A percentile compares a stretch with the other conserved stretches of the same genome.
These are phyloP conservation scores for Tipula lateralis DNA, from an alignment of 2,888 invertebrate species.

Conservation along the genomic window DNA sequence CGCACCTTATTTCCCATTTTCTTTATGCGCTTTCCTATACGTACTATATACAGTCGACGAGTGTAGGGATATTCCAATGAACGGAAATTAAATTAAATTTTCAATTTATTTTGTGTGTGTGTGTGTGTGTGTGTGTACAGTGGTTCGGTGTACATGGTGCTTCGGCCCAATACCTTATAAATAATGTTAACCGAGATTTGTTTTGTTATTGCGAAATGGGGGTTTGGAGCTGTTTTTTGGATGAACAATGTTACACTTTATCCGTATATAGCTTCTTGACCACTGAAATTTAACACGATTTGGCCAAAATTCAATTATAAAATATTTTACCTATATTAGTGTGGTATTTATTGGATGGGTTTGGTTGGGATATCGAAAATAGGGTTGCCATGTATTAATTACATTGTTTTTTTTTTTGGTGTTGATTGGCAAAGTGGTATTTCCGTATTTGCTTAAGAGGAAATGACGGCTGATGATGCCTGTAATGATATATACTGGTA, in stretches of 20 bases:
- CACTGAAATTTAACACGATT: background rate
- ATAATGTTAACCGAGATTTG: background rate
- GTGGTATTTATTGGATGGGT: background rate
- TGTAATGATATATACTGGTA: too few relatives aligned
- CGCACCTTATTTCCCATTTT: background rate
- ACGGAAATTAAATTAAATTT: slow-evolving; percentile 24
- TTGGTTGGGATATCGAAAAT: background rate
- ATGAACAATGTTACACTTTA: background rate
- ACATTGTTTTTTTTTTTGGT: background rate
- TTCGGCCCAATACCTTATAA: background rate
- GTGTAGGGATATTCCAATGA: background rate
- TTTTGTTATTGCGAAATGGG: background rate
- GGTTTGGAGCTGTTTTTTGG: background rate
- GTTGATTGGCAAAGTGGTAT: background rate
- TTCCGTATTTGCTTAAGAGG: too few relatives aligned
- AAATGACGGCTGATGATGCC: too few relatives aligned
- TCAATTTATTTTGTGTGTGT: slow-evolving; percentile 2
- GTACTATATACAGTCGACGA: too few relatives aligned
- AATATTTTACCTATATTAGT: background rate
- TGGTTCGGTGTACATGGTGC: background rate
- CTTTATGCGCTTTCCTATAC: background rate
- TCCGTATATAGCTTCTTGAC: background rate
- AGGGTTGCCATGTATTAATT: background rate
- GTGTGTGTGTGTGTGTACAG: too few relatives aligned
- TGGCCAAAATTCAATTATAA: background rate